Base-by-base conservation (phyloP, 2,888 invertebrate species). In the Lissocephala sabroskyi region DNA sequence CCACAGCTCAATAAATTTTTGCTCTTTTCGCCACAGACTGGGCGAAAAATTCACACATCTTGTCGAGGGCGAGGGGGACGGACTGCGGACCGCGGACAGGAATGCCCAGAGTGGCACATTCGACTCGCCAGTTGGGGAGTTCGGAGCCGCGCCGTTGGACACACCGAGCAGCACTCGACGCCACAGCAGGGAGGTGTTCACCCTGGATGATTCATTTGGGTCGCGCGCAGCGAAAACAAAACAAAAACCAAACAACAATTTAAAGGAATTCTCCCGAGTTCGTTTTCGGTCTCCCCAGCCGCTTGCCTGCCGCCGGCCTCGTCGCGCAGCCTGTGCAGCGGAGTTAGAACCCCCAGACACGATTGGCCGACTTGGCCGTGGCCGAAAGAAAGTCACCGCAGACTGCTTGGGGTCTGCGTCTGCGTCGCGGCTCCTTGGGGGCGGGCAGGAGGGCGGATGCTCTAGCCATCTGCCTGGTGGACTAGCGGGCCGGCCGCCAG, bases 371-470 rank as follows among this genome's bases (percentile, higher is more conserved):
- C 58, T 60, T 59, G 62, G 61, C 54, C 66, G 59, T 55, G 56
- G 56, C 54, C 58, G 56, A 65, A 62, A 52, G 47, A 55, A 41
- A 51, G 51, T 51, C 56, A 50, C 50, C 47, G 82, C 80, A 83
- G 83, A 83, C 83, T 82, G 83, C 83, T 83, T 83, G 83, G 83
- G 83, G 83, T 83, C 83, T 73, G 58, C 43, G 30, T 41, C 41
- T 44, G 48, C 41, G 45, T 41, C 35, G 13, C 26, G 39, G 11
- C 33, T 14, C 10, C 40, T 29, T 35, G 14, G 14, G 17, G 13
- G 7, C 35, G 13, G 3, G 4, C 29, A 10, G 10, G n/a, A 10
- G n/a, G n/a, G n/a, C n/a, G n/a, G n/a, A n/a, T n/a, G n/a, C n/a
- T n/a, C n/a, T n/a, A n/a, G n/a, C n/a, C n/a, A n/a, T n/a, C n/a